Evolutionary conservation across 2,113 vertebrate genomes (phyloP), one percentile per base, ranked within the genome.

Genomic region (Dascyllus trimaculatus): DNA sequence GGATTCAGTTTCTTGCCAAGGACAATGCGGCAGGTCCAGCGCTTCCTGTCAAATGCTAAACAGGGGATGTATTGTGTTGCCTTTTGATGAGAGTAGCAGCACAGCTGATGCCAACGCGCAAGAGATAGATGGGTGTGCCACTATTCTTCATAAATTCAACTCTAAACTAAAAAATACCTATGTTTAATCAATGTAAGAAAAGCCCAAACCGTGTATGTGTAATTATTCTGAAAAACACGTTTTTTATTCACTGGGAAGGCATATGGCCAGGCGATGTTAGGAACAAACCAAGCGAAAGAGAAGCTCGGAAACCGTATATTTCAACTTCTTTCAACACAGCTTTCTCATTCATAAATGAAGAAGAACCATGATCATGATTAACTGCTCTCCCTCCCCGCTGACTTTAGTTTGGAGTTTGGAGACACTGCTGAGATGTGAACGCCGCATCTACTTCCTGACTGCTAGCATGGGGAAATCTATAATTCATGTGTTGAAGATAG

Each of bases 401-500:
- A 66, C 65, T 79, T 78, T 45, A 40, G 60, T 78, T 74, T 58
- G 62, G 71, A 67, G 75, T 83, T 78, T 71, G 60, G 75, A 85
- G 81, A 62, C 76, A 51, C 70, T 11, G 10, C 73, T 56, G 75
- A 78, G 74, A 91, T 59, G 65, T 81, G 65, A 84, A 83, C 56
- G 60, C 82, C 68, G 73, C 84, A 81, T 85, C 78, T 76, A 52
- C 83, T 76, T 75, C 77, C 84, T 85, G 76, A 71, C 65, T 64
- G 85, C 65, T 71, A 51, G 54, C 76, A 78, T 72, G 69, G 60
- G 58, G 29, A 76, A 53, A 89, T 94, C 86, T 81, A 93, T 94
- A 91, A 93, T 93, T 94, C 88, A 94, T 84, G 82, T 71, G 35
- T 22, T 78, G 75, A 83, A 85, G 68, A 89, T 79, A 80, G 52